Evolutionary conservation across 2,113 vertebrate genomes (phyloP).

Genomic region (Ictalurus furcatus): DNA sequence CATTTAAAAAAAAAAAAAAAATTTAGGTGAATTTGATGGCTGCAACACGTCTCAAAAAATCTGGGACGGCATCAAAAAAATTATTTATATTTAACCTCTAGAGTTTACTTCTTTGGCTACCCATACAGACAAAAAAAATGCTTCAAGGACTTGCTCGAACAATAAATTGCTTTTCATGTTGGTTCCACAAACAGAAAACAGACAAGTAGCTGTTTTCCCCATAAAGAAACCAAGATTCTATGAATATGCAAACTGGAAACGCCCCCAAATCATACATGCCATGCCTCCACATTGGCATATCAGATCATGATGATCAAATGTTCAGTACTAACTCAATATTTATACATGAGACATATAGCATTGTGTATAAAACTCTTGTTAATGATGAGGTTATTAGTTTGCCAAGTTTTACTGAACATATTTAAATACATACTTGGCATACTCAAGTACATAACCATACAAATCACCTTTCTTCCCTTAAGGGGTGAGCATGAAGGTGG

Average conservation of each 20-base stretch:
- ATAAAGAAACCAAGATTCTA: neutral
- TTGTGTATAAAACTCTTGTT: neutral
- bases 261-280: neutral
- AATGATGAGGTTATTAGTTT: neutral
- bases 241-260: neutral
- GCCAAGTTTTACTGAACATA: neutral
- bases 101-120: too few relatives aligned
- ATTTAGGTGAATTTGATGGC: too few relatives aligned
- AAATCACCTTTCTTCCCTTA: neutral
- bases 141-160: too few relatives aligned
- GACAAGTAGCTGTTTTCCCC: neutral
- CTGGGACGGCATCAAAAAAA: too few relatives aligned
- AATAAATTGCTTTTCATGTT: too few relatives aligned
- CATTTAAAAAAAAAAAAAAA: too few relatives aligned
- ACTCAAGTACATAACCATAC: neutral
- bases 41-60: too few relatives aligned
- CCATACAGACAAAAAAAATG: too few relatives aligned
- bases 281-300: neutral
- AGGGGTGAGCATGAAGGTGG: slow-evolving; percentile 95
- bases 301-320: neutral
- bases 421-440: neutral
- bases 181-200: too few relatives aligned
- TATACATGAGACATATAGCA: neutral
- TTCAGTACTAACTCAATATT: neutral
- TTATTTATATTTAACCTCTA: too few relatives aligned